Percentiles rank a stretch among this genome's conserved stretches.
Evolutionary conservation across 2,888 invertebrate species (phyloP).

Genomic region (Ferdinandea cuprea): DNA sequence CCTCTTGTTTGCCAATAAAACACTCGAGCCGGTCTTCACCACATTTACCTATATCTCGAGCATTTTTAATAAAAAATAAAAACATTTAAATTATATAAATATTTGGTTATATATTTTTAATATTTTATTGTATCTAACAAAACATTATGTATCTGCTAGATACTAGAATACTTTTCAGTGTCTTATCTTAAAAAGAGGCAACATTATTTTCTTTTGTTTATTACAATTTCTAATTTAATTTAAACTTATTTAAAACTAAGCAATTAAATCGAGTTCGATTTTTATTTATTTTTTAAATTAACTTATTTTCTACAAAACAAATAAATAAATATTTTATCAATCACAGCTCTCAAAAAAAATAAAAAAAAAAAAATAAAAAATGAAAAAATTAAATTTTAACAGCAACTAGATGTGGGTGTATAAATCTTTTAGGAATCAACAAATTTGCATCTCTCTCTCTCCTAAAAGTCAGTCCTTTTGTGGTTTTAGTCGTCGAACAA

Average conservation of each 20-base stretch:
- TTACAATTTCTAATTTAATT: neutral
- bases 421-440: conserved; percentile 41
- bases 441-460: conserved; percentile 24
- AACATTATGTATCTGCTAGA: conserved; percentile 1
- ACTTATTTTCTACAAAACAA: conserved; percentile 38
- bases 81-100: neutral
- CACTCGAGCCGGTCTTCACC: no score
- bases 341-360: conserved; percentile 59
- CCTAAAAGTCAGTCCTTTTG: conserved; percentile 45
- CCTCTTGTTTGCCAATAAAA: neutral
- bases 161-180: conserved; percentile 46
- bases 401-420: conserved; percentile 2
- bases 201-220: conserved; percentile 15
- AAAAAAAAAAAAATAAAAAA: no score
- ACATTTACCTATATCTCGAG: neutral
- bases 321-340: conserved; percentile 69
- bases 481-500: neutral
- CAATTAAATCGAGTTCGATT: neutral
- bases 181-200: conserved; percentile 41
- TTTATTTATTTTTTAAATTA: neutral
- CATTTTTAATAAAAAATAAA: neutral
- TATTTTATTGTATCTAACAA: conserved; percentile 26
- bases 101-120: conserved; percentile 7
- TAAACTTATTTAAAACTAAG: conserved; percentile 1
- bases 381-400: conserved; percentile 27